Percentiles rank a stretch among this genome's conserved stretches.
Conservation (phyloP, 2,113 vertebrate species). For the Nestor notabilis region DNA sequence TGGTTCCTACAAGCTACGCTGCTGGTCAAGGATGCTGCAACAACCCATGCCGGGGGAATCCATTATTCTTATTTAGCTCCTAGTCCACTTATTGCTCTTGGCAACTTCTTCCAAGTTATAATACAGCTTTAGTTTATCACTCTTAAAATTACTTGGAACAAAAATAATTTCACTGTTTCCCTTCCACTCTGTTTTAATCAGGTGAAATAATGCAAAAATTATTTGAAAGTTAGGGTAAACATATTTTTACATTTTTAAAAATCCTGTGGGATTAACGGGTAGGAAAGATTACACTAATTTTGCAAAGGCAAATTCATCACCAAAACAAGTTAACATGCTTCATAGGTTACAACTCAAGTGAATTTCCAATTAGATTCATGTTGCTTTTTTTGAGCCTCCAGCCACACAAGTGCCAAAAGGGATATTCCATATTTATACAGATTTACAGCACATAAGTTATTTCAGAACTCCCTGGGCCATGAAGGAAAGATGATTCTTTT, state of each 20-base stretch:
- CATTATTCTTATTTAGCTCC: background rate
- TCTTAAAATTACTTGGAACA: background rate
- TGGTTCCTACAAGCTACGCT: background rate
- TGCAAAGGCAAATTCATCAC: background rate
- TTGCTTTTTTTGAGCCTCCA: background rate
- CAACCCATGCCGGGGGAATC: background rate
- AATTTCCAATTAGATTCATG: background rate
- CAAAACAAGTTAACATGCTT: background rate
- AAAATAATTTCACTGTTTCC: background rate
- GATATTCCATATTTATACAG: background rate
- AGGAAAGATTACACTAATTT: background rate
- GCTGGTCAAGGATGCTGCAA: background rate
- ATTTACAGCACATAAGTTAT: background rate
- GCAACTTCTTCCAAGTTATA: background rate
- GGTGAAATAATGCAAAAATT: background rate
- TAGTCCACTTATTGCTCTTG: background rate
- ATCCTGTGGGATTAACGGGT: background rate
- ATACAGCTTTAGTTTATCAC: background rate
- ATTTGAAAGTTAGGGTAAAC: background rate
- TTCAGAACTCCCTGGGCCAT: background rate
- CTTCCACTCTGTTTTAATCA: background rate
- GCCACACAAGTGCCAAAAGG: background rate
- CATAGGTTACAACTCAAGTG: background rate
- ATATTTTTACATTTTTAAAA: background rate
- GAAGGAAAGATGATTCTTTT: background rate